Base-by-base conservation (phyloP, 2,888 invertebrate species). In the Petrolisthes cinctipes region DNA sequence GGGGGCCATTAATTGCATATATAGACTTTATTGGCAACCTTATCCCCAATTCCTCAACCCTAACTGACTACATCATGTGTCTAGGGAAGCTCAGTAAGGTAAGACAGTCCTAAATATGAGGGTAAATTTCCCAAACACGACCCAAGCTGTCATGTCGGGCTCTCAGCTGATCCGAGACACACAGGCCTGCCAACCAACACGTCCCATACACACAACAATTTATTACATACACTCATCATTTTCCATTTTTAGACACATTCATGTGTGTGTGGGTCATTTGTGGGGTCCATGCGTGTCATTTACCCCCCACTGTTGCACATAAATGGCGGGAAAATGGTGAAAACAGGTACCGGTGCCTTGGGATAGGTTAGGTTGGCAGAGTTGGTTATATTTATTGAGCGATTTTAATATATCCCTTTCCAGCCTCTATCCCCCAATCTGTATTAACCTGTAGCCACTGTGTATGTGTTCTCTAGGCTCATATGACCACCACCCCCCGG, bases 351-450 rank as follows among this genome's bases (percentile, higher is more conserved):
- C 83, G 83, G 83, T 83, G n/a, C 3, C 71, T 11, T n/a, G 9
- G 20, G 54, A 53, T 14, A 20, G 3, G 6, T 23, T 14, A 86
- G n/a, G 85, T 86, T 86, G 85, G 85, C 85, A 86, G 68, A 78
- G 71, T 71, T 71, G 20, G 71, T 71, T 71, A 71, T 71, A 71
- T 71, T 37, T 71, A 71, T 71, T 71, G 71, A 71, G 20, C 71
- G 71, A 14, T 71, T n/a, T 71, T n/a, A 71, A 71, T 20, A 14
- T 6, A 7, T 17, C 23, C 23, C n/a, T 14, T 7, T 14, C 3
- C 23, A 73, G 20, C 23, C 73, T 17, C 37, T 37, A 37, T 37
- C 56, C 20, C 4, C 4, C 7, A 14, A 79, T 79, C 0, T 37
- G 37, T 37, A 37, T 37, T 37, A 37, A 37, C 37, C 37, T 37